Evolutionary conservation across 2,113 vertebrate genomes (phyloP).

Genomic region (Pseudorhombus dupliciocellatus): DNA sequence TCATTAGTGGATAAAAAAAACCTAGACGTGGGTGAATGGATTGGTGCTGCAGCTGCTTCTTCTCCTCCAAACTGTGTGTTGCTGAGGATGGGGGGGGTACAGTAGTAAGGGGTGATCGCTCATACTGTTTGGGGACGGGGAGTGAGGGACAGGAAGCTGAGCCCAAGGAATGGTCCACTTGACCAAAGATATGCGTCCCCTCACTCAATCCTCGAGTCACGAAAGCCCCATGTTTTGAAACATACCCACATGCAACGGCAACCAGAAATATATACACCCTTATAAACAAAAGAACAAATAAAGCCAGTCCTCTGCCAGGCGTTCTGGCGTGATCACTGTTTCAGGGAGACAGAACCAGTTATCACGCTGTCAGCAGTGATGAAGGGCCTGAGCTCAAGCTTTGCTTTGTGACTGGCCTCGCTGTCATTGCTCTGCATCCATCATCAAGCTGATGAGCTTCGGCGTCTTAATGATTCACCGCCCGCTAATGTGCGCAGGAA

Average conservation of each 20-base stretch:
- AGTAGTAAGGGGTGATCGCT: slow-evolving; percentile 14
- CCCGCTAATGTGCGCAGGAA: slow-evolving; percentile 10
- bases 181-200: slow-evolving; percentile 37
- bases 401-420: slow-evolving; percentile 24
- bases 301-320: slow-evolving; percentile 18
- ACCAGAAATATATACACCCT: not conserved
- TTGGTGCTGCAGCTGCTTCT: slow-evolving; percentile 20
- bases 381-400: slow-evolving; percentile 46
- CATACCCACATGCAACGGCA: not conserved
- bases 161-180: slow-evolving; percentile 50
- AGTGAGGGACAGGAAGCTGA: slow-evolving; percentile 27
- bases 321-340: slow-evolving; percentile 31
- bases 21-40: not conserved
- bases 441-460: slow-evolving; percentile 57
- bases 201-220: slow-evolving; percentile 2
- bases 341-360: slow-evolving; percentile 18
- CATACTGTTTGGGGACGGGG: slow-evolving; percentile 38
- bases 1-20: slow-evolving; percentile 14
- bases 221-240: not conserved
- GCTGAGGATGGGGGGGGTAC: not conserved
- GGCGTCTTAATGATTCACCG: slow-evolving; percentile 25
- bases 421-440: slow-evolving; percentile 60
- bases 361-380: slow-evolving; percentile 54
- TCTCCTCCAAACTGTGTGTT: not conserved
- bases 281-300: not conserved